These are phyloP conservation scores for Zosterops lateralis DNA, from an alignment of 2,113 vertebrate genomes.

Conservation along the genomic window DNA sequence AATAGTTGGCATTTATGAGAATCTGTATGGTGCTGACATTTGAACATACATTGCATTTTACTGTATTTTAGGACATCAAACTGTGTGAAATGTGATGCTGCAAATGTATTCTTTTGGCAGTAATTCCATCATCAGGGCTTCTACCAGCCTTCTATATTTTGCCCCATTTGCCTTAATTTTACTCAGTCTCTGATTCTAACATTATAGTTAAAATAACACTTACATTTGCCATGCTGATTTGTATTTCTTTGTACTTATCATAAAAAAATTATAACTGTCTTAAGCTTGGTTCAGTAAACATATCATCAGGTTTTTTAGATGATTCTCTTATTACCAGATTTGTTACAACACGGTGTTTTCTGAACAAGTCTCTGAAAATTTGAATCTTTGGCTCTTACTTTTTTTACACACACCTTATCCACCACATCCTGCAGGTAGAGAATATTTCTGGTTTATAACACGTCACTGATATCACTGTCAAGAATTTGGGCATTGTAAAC, in stretches of 20 bases:
- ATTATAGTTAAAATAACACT: background rate
- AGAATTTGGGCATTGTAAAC: background rate
- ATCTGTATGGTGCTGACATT: background rate
- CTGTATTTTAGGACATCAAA: background rate
- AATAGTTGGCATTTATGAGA: background rate
- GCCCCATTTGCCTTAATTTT: background rate
- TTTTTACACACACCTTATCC: background rate
- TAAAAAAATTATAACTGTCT: background rate
- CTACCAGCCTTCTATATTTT: background rate
- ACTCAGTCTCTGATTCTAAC: background rate
- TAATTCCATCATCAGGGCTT: background rate
- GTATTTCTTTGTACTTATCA: background rate
- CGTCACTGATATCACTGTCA: background rate
- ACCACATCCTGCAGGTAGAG: rapidly evolving
- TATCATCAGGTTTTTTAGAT: background rate
- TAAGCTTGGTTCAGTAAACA: background rate
- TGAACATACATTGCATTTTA: background rate
- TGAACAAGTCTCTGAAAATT: background rate
- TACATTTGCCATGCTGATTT: background rate
- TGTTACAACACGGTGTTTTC: background rate
- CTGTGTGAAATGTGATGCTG: background rate
- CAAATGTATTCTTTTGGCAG: background rate
- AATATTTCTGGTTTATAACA: background rate
- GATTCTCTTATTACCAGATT: background rate
- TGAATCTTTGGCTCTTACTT: background rate